Evolutionary conservation across 2,797 vertebrate species (phyloP).

Genomic region (Heliangelus exortis): DNA sequence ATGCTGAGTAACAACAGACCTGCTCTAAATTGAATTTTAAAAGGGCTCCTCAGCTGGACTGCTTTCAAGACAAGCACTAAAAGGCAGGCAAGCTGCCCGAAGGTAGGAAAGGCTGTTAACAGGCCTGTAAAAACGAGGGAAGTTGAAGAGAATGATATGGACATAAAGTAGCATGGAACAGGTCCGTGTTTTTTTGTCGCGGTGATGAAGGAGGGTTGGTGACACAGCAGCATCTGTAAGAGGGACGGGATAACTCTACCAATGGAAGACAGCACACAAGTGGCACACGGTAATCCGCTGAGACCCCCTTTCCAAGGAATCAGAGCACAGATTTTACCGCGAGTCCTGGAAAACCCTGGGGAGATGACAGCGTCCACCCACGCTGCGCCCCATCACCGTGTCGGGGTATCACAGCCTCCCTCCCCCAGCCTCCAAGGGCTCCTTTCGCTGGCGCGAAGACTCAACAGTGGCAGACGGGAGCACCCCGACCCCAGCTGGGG

Average conservation of each 20-base stretch:
- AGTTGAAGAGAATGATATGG: accelerated
- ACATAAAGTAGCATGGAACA: accelerated
- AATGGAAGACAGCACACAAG: accelerated
- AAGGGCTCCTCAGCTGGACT: neutral
- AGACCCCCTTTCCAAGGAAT: too few species aligned
- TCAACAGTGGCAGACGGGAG: accelerated
- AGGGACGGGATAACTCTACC: accelerated
- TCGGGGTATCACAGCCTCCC: accelerated
- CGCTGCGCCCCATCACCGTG: accelerated
- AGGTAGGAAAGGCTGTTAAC: accelerated
- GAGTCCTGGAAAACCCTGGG: accelerated
- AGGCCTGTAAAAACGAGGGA: neutral
- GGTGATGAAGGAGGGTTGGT: accelerated
- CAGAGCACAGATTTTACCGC: accelerated
- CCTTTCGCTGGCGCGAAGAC: accelerated
- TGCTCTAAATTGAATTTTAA: neutral
- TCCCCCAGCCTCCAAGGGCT: accelerated
- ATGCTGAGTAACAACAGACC: neutral
- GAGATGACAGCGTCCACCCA: accelerated
- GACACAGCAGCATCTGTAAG: accelerated
- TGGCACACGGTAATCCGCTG: accelerated
- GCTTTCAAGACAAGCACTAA: neutral
- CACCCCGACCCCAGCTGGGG: too few species aligned
- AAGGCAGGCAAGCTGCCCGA: neutral
- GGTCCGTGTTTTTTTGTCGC: accelerated